Base-by-base conservation (phyloP, 2,113 vertebrate species). In the Zapus hudsonius region DNA sequence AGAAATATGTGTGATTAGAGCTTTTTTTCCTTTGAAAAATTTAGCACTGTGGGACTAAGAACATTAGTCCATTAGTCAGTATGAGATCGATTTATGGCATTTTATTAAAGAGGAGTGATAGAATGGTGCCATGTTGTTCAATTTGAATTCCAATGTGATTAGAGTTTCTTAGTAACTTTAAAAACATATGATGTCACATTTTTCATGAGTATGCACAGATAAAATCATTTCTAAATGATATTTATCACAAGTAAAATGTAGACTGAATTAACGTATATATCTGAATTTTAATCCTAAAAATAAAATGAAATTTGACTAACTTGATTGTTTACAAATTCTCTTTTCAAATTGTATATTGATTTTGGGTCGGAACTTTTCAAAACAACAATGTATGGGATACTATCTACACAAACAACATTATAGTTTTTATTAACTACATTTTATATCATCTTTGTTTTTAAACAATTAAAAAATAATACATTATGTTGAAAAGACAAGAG, bases 171-270 rank as follows among this genome's bases (percentile, higher is more conserved):
- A 64, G 9, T 81, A 91, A 57, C 10, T 89, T 16, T 9, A 59
- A n/a, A 52, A 92, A 95, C 88, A 82, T 64, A 86, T 42, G 3
- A 61, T 31, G 33, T 10, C 29, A 52, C 12, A 38, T 61, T 1
- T 83, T 87, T 89, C 15, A 64, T 38, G 92, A 81, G 17, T 66
- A 78, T 66, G 4, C 23, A 22, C 27, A 1, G 1, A 59, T 74
- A 90, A 92, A 27, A 40, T 67, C 84, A 79, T 83, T 59, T 90
- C n/a, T 69, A 88, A 95, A 84, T 92, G 2, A 73, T 93, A 31
- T 72, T 69, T 81, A 52, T 79, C 1, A 55, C 52, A 66, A 85
- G 57, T 44, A 64, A 83, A 69, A 78, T 40, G 0, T 42, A 69
- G 1, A 27, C 2, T 23, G 8, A 87, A 84, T 9, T 44, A 33